phyloP scores from a whole-genome alignment of 2,797 vertebrate genomes.

The Leucoraja ocellata region DNA sequence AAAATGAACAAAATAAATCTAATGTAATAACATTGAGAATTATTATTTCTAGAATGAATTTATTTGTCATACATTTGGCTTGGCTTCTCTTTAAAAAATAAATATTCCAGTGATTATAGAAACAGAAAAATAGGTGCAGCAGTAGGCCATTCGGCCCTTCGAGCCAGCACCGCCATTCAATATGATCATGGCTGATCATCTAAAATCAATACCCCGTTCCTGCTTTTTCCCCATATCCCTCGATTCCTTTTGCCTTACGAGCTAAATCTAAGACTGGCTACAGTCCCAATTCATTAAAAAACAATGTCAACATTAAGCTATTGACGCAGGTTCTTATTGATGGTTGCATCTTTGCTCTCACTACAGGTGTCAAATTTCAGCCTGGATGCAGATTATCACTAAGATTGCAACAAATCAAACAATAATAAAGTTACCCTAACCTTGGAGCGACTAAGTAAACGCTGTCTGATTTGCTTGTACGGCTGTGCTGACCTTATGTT shows the following conservation, averaged over 20 bases:
- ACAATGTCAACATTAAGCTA: neutral
- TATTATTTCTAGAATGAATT: neutral
- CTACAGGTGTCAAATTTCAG: neutral
- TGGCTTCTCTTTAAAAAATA: neutral
- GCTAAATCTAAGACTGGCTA: neutral
- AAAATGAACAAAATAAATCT: neutral
- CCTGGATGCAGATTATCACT: conserved; percentile 23
- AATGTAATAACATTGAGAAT: neutral
- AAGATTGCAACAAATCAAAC: conserved; percentile 25
- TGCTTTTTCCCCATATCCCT: too few species aligned
- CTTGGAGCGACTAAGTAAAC: conserved; percentile 30
- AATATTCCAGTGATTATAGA: conserved; percentile 2
- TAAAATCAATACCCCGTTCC: too few species aligned
- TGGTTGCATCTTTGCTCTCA: neutral
- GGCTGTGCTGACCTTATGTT: neutral
- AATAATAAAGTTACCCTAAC: conserved; percentile 15
- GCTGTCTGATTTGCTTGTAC: neutral
- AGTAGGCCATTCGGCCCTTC: too few species aligned
- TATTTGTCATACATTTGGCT: neutral
- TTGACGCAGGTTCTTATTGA: neutral
- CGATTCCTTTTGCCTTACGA: too few species aligned
- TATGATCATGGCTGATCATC: too few species aligned
- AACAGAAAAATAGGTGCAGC: too few species aligned
- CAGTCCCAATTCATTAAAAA: conserved; percentile 31
- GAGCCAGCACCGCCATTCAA: too few species aligned